Conservation (phyloP, 2,888 invertebrate genomes). For the Tipula vernalis region DNA sequence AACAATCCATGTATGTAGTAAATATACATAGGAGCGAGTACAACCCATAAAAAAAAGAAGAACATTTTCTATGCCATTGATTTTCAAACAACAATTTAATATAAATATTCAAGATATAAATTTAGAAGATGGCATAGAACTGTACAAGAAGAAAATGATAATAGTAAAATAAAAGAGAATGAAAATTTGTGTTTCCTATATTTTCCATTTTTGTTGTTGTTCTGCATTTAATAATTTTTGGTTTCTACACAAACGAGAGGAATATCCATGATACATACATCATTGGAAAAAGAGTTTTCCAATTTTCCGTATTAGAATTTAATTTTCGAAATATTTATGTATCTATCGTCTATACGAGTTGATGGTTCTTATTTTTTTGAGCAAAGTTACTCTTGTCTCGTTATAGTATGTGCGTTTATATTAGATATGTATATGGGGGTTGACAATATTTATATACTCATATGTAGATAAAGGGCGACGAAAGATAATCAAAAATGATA, state of each 20-base stretch:
- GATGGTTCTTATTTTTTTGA: background rate
- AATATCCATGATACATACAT: background rate
- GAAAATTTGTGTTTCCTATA: background rate
- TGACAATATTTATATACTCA: background rate
- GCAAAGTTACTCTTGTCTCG: background rate
- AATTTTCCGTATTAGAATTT: background rate
- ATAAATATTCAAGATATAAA: slow-evolving; percentile 7
- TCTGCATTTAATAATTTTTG: background rate
- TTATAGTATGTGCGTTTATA: background rate
- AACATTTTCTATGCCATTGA: slow-evolving; percentile 9
- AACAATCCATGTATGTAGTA: background rate
- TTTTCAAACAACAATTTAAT: slow-evolving; percentile 10
- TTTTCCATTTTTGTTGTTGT: background rate
- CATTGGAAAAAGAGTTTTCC: background rate
- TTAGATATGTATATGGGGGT: background rate
- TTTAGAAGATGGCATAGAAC: background rate
- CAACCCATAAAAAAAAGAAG: background rate
- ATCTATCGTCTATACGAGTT: background rate
- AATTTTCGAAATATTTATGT: background rate
- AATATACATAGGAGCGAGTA: background rate
- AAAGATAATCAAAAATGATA: background rate
- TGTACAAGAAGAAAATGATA: background rate
- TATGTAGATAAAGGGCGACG: background rate
- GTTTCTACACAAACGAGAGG: background rate
- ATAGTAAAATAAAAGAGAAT: background rate